Conservation (phyloP, 2,888 invertebrate species). For the Endotricha flammealis region DNA sequence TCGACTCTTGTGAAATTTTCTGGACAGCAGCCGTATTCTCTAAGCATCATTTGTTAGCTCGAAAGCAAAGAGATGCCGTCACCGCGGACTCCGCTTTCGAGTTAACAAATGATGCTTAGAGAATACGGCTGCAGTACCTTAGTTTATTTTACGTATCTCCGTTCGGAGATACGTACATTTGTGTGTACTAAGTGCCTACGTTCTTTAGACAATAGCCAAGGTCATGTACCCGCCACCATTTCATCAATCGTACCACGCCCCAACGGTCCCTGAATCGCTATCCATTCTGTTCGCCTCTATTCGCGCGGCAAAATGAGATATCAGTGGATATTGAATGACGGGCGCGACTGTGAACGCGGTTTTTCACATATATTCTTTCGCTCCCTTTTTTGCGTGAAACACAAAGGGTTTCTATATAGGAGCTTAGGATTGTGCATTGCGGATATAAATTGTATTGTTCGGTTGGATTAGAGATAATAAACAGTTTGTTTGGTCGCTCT, state of each 20-base stretch:
- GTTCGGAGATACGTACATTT: too few relatives aligned
- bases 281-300: conserved; percentile 52
- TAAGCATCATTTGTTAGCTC: too few relatives aligned
- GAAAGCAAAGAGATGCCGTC: too few relatives aligned
- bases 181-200: too few relatives aligned
- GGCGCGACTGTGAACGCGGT: conserved; percentile 45
- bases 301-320: conserved; percentile 71
- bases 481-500: conserved; percentile 31
- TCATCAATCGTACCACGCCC: conserved; percentile 33
- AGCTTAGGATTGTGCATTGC: conserved; percentile 33
- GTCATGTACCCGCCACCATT: too few relatives aligned
- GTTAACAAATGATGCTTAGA: too few relatives aligned
- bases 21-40: too few relatives aligned
- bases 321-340: conserved; percentile 73
- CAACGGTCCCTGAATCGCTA: conserved; percentile 44
- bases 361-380: conserved; percentile 34
- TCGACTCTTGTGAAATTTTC: too few relatives aligned
- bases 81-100: too few relatives aligned
- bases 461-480: conserved; percentile 43
- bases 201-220: too few relatives aligned
- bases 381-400: conserved; percentile 32
- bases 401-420: conserved; percentile 35
- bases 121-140: too few relatives aligned
- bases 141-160: too few relatives aligned
- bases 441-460: conserved; percentile 42